Percentiles rank a stretch among this genome's conserved stretches.
Evolutionary conservation across 2,888 invertebrate species (phyloP).

Genomic region (Creontiades dilutus): DNA sequence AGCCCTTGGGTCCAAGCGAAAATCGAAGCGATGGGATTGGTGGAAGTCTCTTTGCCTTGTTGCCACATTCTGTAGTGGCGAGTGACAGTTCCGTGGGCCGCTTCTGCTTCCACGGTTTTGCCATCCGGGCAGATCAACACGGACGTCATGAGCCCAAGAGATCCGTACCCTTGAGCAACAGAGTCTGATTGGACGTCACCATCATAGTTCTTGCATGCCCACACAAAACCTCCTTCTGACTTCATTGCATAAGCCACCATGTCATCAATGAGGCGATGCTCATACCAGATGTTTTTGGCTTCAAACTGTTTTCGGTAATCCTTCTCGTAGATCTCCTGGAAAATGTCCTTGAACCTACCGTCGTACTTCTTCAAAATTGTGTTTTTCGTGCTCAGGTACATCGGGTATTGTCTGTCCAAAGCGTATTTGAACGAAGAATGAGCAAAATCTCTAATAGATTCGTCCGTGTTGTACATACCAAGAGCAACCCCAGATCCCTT

Average conservation of each 20-base stretch:
- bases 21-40: constrained; percentile 99
- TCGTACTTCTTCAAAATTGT: constrained; percentile 98
- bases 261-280: constrained; percentile 98
- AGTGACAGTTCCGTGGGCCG: constrained; percentile 98
- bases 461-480: constrained; percentile 98
- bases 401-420: constrained; percentile 89
- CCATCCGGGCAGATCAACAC: constrained; percentile 98
- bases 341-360: constrained; percentile 97
- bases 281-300: constrained; percentile 95
- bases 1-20: constrained; percentile 99
- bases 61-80: constrained; percentile 93
- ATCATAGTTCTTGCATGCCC: constrained; percentile 99
- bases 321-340: constrained; percentile 94
- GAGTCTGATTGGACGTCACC: constrained; percentile 99
- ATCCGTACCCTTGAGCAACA: constrained; percentile 97
- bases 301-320: constrained; percentile 93
- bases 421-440: constrained; percentile 96
- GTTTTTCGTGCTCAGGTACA: constrained; percentile 97
- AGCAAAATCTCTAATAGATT: constrained; percentile 95
- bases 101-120: constrained; percentile 98
- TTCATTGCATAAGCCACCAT: constrained; percentile 99
- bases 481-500: constrained; percentile 94
- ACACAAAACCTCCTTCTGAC: constrained; percentile 98
- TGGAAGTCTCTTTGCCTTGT: constrained; percentile 98
- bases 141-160: constrained; percentile 98